Evolutionary conservation across 2,113 vertebrate species (phyloP).

Genomic region (Mormoops blainvillei): DNA sequence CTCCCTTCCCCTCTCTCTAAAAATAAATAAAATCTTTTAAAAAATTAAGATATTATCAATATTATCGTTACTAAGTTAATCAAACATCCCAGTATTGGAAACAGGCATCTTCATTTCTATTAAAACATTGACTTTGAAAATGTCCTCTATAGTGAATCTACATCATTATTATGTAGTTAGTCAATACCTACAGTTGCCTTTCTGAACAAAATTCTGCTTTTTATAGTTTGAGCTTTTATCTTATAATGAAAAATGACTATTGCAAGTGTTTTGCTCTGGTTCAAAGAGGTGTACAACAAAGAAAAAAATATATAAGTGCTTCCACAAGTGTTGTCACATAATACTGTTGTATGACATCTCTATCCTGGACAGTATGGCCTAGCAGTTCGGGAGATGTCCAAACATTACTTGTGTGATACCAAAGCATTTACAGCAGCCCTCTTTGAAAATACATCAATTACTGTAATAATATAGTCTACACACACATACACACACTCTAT

Average conservation of each 20-base stretch:
- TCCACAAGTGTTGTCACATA: background rate
- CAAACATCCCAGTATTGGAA: background rate
- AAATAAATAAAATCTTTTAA: background rate
- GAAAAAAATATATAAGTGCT: background rate
- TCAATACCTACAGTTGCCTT: background rate
- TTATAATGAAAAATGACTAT: background rate
- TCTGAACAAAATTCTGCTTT: slow-evolving; percentile 10
- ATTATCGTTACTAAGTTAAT: background rate
- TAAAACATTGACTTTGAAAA: background rate
- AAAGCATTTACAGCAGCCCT: background rate
- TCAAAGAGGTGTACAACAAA: background rate
- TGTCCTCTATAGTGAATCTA: background rate
- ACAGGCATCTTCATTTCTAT: background rate
- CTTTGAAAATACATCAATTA: background rate
- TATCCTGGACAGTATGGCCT: background rate
- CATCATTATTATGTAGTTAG: background rate
- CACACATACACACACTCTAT: background rate
- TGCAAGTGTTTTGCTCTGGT: background rate
- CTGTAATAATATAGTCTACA: background rate
- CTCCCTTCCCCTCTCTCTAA: too few species aligned
- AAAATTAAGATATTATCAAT: background rate
- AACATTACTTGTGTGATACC: background rate
- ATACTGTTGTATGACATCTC: background rate
- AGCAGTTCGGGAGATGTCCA: background rate
- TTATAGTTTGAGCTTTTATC: background rate